Evolutionary conservation across 2,888 invertebrate genomes (phyloP).

Genomic region (Halocaridina rubra): DNA sequence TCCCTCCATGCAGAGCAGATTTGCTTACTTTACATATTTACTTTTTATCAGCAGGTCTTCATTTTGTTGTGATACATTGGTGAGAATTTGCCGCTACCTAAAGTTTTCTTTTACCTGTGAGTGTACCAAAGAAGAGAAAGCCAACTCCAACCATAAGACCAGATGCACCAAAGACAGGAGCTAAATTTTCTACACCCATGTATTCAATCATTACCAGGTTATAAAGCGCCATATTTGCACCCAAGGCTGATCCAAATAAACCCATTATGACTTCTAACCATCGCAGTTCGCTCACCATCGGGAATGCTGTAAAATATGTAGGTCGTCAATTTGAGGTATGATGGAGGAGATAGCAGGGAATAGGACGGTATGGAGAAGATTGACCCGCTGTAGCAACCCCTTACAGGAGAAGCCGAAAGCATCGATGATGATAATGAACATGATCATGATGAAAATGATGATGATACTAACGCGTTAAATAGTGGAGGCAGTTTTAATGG

Average conservation of each 20-base stretch:
- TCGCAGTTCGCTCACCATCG: not conserved
- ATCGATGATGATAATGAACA: too few relatives aligned
- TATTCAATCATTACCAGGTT: conserved; percentile 22
- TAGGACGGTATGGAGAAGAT: not conserved
- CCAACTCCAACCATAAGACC: conserved; percentile 9
- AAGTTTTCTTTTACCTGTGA: conserved; percentile 35
- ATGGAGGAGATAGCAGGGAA: not conserved
- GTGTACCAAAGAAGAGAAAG: conserved; percentile 11
- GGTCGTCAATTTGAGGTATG: not conserved
- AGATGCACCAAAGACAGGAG: conserved; percentile 25
- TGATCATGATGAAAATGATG: too few relatives aligned
- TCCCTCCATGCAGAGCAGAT: too few relatives aligned
- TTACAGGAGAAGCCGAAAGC: too few relatives aligned
- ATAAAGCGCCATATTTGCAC: conserved; percentile 25
- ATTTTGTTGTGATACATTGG: too few relatives aligned
- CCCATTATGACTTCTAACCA: conserved; percentile 4
- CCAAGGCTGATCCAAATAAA: conserved; percentile 24
- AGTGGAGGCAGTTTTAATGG: too few relatives aligned
- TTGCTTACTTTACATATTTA: too few relatives aligned
- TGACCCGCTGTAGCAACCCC: too few relatives aligned
- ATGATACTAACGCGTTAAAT: too few relatives aligned
- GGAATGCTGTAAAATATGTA: not conserved
- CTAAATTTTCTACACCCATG: conserved; percentile 33
- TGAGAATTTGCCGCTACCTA: too few relatives aligned
- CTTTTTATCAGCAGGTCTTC: too few relatives aligned